Base-by-base conservation (phyloP, 2,113 vertebrate species). In the Symphodus melops region DNA sequence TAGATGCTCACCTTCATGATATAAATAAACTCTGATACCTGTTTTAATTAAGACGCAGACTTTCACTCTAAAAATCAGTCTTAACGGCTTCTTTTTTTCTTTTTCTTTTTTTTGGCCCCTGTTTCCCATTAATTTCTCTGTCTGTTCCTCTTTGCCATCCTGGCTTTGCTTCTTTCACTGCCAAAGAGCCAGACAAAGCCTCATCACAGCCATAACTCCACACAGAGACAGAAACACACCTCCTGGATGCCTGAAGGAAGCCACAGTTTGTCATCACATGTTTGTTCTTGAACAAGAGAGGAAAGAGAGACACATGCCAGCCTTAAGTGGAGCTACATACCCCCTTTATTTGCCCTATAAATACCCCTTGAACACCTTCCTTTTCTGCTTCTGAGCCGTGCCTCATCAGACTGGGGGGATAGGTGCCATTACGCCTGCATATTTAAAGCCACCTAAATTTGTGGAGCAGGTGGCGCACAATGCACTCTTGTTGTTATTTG, bases 401-500 rank as follows among this genome's bases (percentile, higher is more conserved):
- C 83, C 58, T 83, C 85, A 77, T 86, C 84, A 79, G 81, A 79
- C 69, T 51, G 66, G 25, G 44, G 68, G 85, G 88, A 85, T 79
- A 89, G 88, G 84, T 88, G 92, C 81, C 90, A 88, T 89, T 81
- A 87, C 63, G 86, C 88, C 86, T 83, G 87, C 81, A 83, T 89
- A 85, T 93, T 91, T 81, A 92, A 90, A 89, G 83, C 89, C 88
- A 91, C 88, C 93, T 93, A 87, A 91, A 87, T 85, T 88, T 89
- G 88, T 84, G 87, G 88, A 94, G 90, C 93, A 94, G 92, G 93
- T 94, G 93, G 92, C 68, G 75, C 80, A 90, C 92, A 93, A 92
- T 91, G 90, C 93, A 82, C 89, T 91, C 87, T 94, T 93, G 88
- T 91, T 91, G 89, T 93, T 91, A 89, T 92, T 91, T 92, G 92